Evolutionary conservation across 2,113 vertebrate genomes (phyloP), one percentile per base, ranked within the genome.

Genomic region (Colinus virginianus): DNA sequence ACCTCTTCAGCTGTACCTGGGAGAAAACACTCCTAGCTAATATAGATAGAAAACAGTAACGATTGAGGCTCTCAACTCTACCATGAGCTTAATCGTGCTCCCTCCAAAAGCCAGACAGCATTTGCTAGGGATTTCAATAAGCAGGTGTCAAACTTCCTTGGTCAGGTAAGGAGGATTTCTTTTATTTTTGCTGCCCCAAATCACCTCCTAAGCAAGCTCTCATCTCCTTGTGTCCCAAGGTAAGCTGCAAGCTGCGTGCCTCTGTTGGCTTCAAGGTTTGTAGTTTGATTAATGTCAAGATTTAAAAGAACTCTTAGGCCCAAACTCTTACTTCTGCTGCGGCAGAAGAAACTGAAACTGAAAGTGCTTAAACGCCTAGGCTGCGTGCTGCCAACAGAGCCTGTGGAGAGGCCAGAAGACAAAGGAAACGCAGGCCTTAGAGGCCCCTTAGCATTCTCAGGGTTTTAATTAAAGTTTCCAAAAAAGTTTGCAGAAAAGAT

Each of bases 401-500:
- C 43, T 79, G 26, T 14, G 38, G 12, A 62, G 43, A 84, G 32
- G 59, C 34, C 63, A 74, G 45, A 77, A 92, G 66, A 53, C 42
- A 92, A 82, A 74, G 62, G 21, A 4, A 25, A 76, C 40, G 75
- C 43, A 46, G 32, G 45, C 28, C 49, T 86, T 43, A 46, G 46
- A 90, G 43, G 9, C 14, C 26, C 26, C 42, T 71, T 76, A 66
- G n/a, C 34, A 34, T 13, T 80, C 49, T 58, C 61, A 36, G 7
- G 11, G 83, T 87, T 93, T 94, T 23, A 83, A 91, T 15, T 78
- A 63, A 68, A 90, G 70, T 53, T 64, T 80, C 51, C 23, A 78
- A 70, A 89, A 76, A n/a, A 0, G 1, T 87, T 90, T 64, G 48
- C 94, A 48, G 46, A 82, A 88, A 87, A 91, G 56, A 80, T 88